Evolutionary conservation across 2,113 vertebrate genomes (phyloP), one percentile per base, ranked within the genome.

Genomic region (Natator depressus): DNA sequence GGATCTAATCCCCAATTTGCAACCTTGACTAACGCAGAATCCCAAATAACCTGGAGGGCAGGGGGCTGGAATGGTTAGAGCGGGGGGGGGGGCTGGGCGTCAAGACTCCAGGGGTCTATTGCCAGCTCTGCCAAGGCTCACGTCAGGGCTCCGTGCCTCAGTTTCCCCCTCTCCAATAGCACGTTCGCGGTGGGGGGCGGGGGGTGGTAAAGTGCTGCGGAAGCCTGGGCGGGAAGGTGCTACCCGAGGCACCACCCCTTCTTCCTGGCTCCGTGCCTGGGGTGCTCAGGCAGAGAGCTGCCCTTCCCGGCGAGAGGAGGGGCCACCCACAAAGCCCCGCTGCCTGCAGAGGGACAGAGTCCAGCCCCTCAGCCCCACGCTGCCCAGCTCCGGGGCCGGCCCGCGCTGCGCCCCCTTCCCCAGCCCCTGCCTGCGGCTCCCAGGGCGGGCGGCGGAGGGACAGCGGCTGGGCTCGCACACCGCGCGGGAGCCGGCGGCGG

Each of bases 121-220:
- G 25, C 22, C 11, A 22, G 85, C 78, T 55, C 10, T 2, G 55
- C 7, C 6, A 0, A 0, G 6, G 0, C 72, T 49, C 24, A 19
- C 31, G 31, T 65, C 65, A 38, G 35, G 19, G 9, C 65, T 2
- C 2, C 0, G 13, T 79, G 93, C 94, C 91, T 95, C 93, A n/a
- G 84, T 93, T 95, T 93, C 97, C 4, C 79, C 51, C 0, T 5
- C 38, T 20, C 0, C 4, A 46, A 1, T 0, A 31, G 85, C 9
- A 6, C 27, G 83, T 50, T 29, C 1, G 1, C 25, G 11, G 49
- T 5, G 4, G 0, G 42, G 20, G 38, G 22, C 3, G 0, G 42
- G 46, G 49, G 59, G 75, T 22, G 49, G 47, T 8, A 3, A 62
- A 3, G 14, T 0, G 54, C 86, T 47, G 35, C 22, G 38, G 42